Evolutionary conservation across 2,113 vertebrate genomes (phyloP).

Genomic region (Neopipo cinnamomea): DNA sequence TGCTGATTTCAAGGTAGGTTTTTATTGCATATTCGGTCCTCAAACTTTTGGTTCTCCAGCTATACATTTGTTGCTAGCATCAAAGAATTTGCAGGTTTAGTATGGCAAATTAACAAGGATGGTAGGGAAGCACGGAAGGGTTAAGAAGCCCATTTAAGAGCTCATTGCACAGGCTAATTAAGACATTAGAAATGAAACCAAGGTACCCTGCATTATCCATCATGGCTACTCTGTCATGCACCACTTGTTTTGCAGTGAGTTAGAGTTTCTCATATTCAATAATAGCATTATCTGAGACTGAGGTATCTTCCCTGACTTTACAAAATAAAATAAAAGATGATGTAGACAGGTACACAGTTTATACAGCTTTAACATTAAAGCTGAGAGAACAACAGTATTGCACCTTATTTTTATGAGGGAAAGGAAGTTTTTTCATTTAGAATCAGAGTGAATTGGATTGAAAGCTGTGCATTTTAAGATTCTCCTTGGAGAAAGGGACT

Average conservation of each 20-base stretch:
- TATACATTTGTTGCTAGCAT: not conserved
- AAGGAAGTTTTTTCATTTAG: not conserved
- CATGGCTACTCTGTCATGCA: not conserved
- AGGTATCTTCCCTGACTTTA: not conserved
- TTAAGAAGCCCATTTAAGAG: not conserved
- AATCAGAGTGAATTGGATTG: not conserved
- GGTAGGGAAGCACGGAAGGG: not conserved
- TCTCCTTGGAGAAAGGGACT: not conserved
- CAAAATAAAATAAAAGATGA: not conserved
- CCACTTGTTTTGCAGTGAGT: not conserved
- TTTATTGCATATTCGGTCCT: not conserved
- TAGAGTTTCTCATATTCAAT: not conserved
- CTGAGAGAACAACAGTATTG: not conserved
- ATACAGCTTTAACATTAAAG: not conserved
- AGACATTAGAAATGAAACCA: not conserved
- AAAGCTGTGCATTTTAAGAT: not conserved
- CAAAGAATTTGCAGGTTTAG: not conserved
- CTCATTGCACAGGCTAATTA: not conserved
- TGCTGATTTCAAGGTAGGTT: conserved; percentile 92
- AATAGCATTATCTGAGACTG: not conserved
- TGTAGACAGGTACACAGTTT: not conserved
- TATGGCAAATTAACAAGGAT: not conserved
- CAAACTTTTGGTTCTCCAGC: not conserved
- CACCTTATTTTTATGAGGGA: not conserved
- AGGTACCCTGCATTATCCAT: not conserved